Percentiles rank a stretch among this genome's conserved stretches.
Evolutionary conservation across 1,140 invertebrate genomes (phyloP).

Genomic region (Papilio xuthus): DNA sequence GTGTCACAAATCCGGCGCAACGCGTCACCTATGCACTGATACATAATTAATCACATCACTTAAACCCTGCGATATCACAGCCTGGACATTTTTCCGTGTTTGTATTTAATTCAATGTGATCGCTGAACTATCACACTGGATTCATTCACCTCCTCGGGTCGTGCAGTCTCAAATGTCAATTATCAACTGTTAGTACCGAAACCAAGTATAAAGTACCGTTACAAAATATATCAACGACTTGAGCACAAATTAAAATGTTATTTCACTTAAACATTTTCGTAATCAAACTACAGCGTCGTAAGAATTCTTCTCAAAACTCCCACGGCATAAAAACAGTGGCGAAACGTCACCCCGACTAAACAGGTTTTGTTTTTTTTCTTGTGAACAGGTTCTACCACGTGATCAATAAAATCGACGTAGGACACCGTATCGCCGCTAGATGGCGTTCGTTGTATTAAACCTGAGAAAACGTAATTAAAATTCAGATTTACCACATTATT

Average conservation of each 20-base stretch:
- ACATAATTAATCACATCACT: slow-evolving; percentile 38
- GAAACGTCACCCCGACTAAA: slow-evolving; percentile 71
- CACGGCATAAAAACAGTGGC: slow-evolving; percentile 69
- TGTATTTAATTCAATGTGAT: slow-evolving; percentile 47
- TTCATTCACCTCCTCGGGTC: slow-evolving; percentile 48
- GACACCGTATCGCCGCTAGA: slow-evolving; percentile 51
- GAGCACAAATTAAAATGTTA: slow-evolving; percentile 23
- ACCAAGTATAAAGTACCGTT: slow-evolving; percentile 36
- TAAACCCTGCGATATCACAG: slow-evolving; percentile 43
- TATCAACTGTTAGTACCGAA: slow-evolving; percentile 18
- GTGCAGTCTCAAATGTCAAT: slow-evolving; percentile 41
- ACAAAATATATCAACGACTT: slow-evolving; percentile 20
- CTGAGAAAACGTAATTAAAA: slow-evolving; percentile 46
- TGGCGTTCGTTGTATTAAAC: slow-evolving; percentile 49
- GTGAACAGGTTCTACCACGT: slow-evolving; percentile 58
- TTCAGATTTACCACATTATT: slow-evolving; percentile 39
- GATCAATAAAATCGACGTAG: slow-evolving; percentile 54
- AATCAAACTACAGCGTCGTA: slow-evolving; percentile 43
- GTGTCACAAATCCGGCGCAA: slow-evolving; percentile 42
- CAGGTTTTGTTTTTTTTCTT: slow-evolving; percentile 70
- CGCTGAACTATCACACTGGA: slow-evolving; percentile 43
- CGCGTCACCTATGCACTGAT: slow-evolving; percentile 32
- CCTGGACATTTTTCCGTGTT: slow-evolving; percentile 55
- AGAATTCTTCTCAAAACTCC: slow-evolving; percentile 54
- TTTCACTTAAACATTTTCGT: slow-evolving; percentile 40